Evolutionary conservation across 2,888 invertebrate species (phyloP).

Genomic region (Pristionchus japonicus): DNA sequence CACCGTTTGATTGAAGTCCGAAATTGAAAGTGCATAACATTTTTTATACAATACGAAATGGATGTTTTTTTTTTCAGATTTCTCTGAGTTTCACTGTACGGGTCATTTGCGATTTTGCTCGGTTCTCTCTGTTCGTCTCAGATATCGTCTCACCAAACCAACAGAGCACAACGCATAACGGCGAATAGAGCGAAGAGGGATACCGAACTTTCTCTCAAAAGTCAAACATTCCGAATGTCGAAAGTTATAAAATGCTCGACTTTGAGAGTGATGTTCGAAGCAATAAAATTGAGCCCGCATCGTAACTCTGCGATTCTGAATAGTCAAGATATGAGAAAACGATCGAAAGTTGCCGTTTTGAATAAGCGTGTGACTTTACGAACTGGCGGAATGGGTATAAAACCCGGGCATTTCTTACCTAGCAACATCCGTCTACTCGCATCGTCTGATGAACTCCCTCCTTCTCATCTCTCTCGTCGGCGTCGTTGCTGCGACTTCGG

Average conservation of each 20-base stretch:
- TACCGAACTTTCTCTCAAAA: too few species aligned
- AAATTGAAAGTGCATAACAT: too few species aligned
- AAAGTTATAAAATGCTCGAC: not conserved
- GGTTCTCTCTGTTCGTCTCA: too few species aligned
- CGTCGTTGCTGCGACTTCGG: not conserved
- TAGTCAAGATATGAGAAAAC: not conserved
- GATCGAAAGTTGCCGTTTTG: not conserved
- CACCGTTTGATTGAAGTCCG: too few species aligned
- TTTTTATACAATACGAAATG: too few species aligned
- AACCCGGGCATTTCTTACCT: not conserved
- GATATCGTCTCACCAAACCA: too few species aligned
- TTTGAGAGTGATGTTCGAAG: not conserved
- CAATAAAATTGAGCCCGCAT: not conserved
- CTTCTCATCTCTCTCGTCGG: not conserved
- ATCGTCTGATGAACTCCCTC: not conserved
- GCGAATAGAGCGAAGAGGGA: too few species aligned
- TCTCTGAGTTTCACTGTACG: too few species aligned
- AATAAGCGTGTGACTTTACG: not conserved
- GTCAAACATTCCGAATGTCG: not conserved
- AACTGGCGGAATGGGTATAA: not conserved
- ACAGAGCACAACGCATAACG: too few species aligned
- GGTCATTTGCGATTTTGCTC: too few species aligned
- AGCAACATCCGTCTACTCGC: not conserved
- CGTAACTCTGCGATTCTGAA: not conserved
- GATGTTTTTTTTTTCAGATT: too few species aligned